Evolutionary conservation across 2,797 vertebrate species (phyloP).

Genomic region (Peromyscus eremicus): DNA sequence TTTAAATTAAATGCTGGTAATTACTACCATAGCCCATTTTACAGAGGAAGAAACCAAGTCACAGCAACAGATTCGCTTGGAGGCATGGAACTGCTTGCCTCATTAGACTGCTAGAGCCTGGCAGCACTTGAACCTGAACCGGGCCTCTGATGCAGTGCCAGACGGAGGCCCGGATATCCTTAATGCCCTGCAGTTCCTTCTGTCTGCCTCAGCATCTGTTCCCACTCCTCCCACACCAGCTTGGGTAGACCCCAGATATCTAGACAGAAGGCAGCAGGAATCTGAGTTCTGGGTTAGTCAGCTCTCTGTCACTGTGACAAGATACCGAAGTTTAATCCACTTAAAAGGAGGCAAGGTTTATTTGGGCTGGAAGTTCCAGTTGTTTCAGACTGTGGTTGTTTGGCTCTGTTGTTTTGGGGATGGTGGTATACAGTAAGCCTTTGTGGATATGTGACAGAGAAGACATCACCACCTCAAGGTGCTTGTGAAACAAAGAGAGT

Average conservation of each 20-base stretch:
- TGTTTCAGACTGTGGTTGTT: neutral
- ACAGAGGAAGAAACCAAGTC: constrained; percentile 3
- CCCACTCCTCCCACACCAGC: neutral
- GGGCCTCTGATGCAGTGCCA: neutral
- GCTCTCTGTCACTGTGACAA: neutral
- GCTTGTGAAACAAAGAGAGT: neutral
- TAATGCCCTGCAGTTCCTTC: neutral
- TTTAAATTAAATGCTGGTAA: neutral
- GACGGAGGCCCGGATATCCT: neutral
- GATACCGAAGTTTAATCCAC: neutral
- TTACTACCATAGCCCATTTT: neutral
- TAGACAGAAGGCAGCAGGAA: neutral
- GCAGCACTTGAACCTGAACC: neutral
- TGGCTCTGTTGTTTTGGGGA: neutral
- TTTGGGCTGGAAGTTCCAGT: neutral
- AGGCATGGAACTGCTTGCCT: neutral
- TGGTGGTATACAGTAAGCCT: too few relatives aligned
- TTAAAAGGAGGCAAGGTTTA: neutral
- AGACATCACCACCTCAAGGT: neutral
- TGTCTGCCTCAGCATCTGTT: neutral
- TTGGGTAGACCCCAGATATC: neutral
- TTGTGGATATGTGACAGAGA: neutral
- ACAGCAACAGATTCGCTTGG: too few relatives aligned
- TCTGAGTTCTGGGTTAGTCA: neutral
- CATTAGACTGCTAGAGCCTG: neutral